phyloP scores from a whole-genome alignment of 2,797 vertebrate genomes.

The Etheostoma nigrum region DNA sequence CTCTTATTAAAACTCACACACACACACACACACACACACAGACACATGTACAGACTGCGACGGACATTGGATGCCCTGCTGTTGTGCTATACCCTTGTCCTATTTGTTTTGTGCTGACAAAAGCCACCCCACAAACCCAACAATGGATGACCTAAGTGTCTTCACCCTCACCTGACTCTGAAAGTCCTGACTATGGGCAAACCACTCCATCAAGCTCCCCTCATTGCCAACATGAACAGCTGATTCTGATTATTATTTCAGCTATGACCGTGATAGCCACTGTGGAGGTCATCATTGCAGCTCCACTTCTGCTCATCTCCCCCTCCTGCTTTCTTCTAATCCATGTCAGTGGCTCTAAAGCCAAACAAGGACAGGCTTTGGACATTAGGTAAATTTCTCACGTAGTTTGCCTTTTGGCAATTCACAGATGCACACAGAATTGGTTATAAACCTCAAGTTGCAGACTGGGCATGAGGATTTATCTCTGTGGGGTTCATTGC shows the following conservation, averaged over 20 bases:
- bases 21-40: too few relatives aligned
- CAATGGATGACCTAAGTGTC: conserved; percentile 68
- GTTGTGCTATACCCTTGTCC: conserved; percentile 50
- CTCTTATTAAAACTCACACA: too few relatives aligned
- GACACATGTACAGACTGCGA: conserved; percentile 14
- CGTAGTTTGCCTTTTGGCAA: conserved; percentile 70
- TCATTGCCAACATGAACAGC: conserved; percentile 69
- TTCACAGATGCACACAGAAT: conserved; percentile 67
- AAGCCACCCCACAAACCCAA: conserved; percentile 55
- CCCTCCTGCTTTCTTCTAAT: conserved; percentile 46
- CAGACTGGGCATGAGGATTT: conserved; percentile 58
- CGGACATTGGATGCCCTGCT: conserved; percentile 31
- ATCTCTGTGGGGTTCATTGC: conserved; percentile 50
- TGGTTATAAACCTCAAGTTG: conserved; percentile 61
- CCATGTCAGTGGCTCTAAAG: conserved; percentile 57
- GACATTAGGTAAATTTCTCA: conserved; percentile 69
- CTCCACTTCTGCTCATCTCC: conserved; percentile 23
- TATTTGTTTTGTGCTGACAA: conserved; percentile 77
- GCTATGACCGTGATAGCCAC: conserved; percentile 66
- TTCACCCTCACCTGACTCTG: conserved; percentile 70
- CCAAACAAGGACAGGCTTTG: conserved; percentile 68
- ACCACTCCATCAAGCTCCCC: conserved; percentile 71
- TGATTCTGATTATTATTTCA: conserved; percentile 73
- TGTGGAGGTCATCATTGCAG: conserved; percentile 53
- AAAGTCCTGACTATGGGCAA: conserved; percentile 75